phyloP scores from a whole-genome alignment of 2,113 vertebrate genomes.

The Caranx melampygus region DNA sequence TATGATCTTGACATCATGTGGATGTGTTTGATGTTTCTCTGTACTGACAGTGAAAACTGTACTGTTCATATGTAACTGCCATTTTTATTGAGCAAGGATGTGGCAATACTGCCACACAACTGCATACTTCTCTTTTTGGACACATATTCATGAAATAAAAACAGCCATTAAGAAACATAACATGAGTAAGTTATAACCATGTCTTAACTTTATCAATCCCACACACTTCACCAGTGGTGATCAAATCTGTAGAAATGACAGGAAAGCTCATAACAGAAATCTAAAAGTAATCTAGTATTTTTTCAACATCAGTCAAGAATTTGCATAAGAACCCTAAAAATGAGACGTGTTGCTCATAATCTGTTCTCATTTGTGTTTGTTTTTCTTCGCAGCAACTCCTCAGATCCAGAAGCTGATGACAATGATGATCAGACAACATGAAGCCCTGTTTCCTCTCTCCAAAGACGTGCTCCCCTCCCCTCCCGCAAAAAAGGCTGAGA shows the following conservation, averaged over 20 bases:
- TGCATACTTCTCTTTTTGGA: conserved; percentile 12
- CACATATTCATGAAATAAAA: not conserved
- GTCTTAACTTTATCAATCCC: not conserved
- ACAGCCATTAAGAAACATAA: not conserved
- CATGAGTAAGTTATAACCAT: not conserved
- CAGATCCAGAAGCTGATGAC: conserved; percentile 97
- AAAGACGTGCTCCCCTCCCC: conserved; percentile 85
- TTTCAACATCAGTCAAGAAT: not conserved
- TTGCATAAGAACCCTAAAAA: conserved; percentile 6
- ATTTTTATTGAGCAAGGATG: conserved; percentile 7
- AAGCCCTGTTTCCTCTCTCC: conserved; percentile 88
- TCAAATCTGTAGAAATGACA: not conserved
- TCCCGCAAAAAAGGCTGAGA: conserved; percentile 74
- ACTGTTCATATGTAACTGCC: not conserved
- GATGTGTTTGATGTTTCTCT: not conserved
- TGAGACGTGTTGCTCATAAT: conserved; percentile 19
- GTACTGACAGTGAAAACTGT: not conserved
- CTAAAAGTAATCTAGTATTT: not conserved
- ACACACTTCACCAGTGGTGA: too few species aligned
- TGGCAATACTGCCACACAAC: not conserved
- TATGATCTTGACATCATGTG: not conserved
- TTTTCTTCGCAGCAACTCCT: conserved; percentile 87
- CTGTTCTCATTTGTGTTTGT: conserved; percentile 27
- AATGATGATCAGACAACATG: conserved; percentile 92
- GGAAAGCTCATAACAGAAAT: not conserved